Base-by-base conservation (phyloP, 2,113 vertebrate genomes). In the Limnothrissa miodon region DNA sequence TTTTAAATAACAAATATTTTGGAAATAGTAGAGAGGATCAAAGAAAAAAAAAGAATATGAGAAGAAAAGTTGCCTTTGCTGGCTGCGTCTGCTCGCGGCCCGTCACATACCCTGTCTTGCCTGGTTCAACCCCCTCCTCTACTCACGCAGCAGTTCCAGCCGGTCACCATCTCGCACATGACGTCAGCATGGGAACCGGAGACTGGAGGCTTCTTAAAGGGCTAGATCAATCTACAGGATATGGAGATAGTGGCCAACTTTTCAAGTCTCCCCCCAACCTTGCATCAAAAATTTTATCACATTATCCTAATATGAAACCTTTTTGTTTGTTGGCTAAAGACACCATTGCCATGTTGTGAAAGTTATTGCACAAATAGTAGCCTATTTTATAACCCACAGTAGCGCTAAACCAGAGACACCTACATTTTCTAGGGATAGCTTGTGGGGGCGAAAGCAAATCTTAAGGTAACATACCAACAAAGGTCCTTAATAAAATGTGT, bases 111-210 rank as follows among this genome's bases (percentile, higher is more conserved):
- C 66, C 66, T 74, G 62, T 46, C 81, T 70, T 42, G 39, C 56
- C 62, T 42, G 33, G 66, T 33, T 74, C 66, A 33, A 2, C 79
- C 80, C 79, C 79, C 79, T 62, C 85, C 82, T 53, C 51, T 80
- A 53, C 84, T 82, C 81, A 45, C 62, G 78, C 81, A 70, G 81
- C 78, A 39, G 59, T 42, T 33, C 78, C 59, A 81, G 82, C 80
- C 82, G 79, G 36, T 78, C 80, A n/a, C 81, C 62, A 82, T 44
- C 81, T 45, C 56, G 56, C 56, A 62, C 45, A 39, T 83, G 85
- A 81, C 74, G 84, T 81, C 84, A 81, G 46, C 23, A 80, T 25
- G n/a, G 56, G 84, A 83, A 83, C 84, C 84, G 84, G 84, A 85
- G 80, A 84, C 84, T 79, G 86, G 86, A 45, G 45, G 85, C 66